These are phyloP conservation scores for Cnemophilus loriae DNA, from an alignment of 2,113 vertebrate genomes.

Conservation along the genomic window DNA sequence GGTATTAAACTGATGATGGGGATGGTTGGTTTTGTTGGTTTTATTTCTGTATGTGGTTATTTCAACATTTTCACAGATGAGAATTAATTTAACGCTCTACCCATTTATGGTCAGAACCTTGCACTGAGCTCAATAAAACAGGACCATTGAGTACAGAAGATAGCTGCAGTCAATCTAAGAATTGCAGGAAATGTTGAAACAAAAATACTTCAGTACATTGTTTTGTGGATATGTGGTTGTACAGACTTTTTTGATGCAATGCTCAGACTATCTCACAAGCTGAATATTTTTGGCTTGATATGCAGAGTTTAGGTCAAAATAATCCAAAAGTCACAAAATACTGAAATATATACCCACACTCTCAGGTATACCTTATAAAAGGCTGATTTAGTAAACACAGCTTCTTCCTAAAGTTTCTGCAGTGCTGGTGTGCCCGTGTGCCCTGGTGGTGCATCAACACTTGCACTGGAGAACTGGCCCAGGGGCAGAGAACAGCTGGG, in stretches of 20 bases:
- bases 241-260: not conserved
- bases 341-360: not conserved
- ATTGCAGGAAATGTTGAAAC: not conserved
- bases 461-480: not conserved
- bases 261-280: not conserved
- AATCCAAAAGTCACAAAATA: not conserved
- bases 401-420: not conserved
- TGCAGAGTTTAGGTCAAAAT: not conserved
- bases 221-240: not conserved
- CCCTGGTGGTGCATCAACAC: not conserved
- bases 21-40: no score
- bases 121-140: not conserved
- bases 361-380: not conserved
- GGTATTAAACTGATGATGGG: no score
- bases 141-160: not conserved
- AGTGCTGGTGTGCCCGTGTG: not conserved
- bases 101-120: not conserved
- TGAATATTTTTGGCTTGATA: accelerated
- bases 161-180: not conserved
- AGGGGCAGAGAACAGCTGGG: not conserved
- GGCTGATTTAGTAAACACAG: not conserved
- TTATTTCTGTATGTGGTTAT: not conserved
- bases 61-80: not conserved
- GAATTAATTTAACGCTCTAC: not conserved
- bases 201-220: not conserved